Conservation (phyloP, 2,797 vertebrate species). For the Gallirallus australis region DNA sequence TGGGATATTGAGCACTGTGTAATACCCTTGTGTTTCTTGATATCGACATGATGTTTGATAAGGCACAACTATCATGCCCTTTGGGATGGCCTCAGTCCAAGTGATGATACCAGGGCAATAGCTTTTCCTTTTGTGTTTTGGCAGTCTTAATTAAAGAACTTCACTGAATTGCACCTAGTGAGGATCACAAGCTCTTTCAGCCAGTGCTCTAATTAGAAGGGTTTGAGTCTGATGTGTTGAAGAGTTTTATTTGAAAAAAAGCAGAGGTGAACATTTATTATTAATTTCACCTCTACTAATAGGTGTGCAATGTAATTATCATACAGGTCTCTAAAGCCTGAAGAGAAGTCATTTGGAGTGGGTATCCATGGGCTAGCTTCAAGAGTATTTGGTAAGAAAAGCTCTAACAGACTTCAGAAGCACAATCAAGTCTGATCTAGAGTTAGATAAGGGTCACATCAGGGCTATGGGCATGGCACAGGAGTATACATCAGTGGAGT, state of each 20-base stretch:
- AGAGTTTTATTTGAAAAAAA: neutral
- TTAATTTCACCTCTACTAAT: neutral
- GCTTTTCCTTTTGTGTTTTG: neutral
- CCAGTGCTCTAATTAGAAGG: neutral
- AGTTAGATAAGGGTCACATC: neutral
- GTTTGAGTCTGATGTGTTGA: neutral
- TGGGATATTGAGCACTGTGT: neutral
- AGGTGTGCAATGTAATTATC: neutral
- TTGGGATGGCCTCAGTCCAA: neutral
- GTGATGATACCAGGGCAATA: neutral
- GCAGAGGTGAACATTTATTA: neutral
- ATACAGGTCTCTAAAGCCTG: slow-evolving; percentile 76
- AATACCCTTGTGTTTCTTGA: neutral
- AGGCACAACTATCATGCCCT: neutral
- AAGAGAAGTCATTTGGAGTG: slow-evolving; percentile 81
- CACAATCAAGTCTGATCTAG: neutral
- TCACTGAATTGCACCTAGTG: neutral
- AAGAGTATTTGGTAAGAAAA: slow-evolving; percentile 77
- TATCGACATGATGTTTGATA: neutral
- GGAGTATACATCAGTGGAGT: neutral
- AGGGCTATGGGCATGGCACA: neutral
- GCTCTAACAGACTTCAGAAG: neutral
- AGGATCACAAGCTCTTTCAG: neutral
- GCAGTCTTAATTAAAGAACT: neutral
- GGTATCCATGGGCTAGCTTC: slow-evolving; percentile 75